These are phyloP conservation scores for Drosophila trapezifrons DNA, from an alignment of 1,140 invertebrate genomes.

Conservation along the genomic window DNA sequence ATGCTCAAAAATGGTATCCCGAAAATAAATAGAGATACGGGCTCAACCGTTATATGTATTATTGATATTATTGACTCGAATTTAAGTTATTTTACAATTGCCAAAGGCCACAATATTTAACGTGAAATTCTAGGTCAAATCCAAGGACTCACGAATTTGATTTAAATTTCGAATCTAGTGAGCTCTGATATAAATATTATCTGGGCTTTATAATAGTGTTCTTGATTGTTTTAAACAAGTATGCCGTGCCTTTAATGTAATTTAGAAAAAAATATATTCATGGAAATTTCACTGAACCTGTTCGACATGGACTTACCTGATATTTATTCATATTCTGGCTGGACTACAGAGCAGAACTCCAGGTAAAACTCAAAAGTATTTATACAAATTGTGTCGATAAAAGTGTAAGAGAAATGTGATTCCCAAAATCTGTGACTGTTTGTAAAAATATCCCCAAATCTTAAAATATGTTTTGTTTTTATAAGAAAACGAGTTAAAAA, in stretches of 20 bases:
- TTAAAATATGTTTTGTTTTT: slow-evolving; percentile 43
- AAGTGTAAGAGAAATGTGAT: neutral
- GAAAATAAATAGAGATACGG: too few species aligned
- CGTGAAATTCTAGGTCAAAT: too few species aligned
- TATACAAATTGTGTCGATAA: neutral
- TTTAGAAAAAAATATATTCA: neutral
- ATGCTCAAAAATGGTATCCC: too few species aligned
- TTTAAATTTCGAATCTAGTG: neutral
- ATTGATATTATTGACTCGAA: too few species aligned
- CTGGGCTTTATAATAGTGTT: neutral
- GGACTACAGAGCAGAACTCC: slow-evolving; percentile 1
- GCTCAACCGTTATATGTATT: too few species aligned
- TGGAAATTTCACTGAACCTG: neutral
- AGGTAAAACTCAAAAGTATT: slow-evolving; percentile 1
- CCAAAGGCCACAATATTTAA: neutral
- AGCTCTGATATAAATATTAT: neutral
- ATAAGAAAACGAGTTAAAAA: too few species aligned
- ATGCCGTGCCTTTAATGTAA: neutral
- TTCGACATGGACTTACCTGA: neutral
- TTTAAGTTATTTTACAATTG: neutral
- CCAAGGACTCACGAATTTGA: too few species aligned
- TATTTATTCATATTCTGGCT: neutral
- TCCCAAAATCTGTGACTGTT: neutral
- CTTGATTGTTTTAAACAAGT: neutral
- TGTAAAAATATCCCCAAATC: neutral